Evolutionary conservation across 2,888 invertebrate species (phyloP), one percentile per base, ranked within the genome.

Genomic region (Tryphoninae sp.): DNA sequence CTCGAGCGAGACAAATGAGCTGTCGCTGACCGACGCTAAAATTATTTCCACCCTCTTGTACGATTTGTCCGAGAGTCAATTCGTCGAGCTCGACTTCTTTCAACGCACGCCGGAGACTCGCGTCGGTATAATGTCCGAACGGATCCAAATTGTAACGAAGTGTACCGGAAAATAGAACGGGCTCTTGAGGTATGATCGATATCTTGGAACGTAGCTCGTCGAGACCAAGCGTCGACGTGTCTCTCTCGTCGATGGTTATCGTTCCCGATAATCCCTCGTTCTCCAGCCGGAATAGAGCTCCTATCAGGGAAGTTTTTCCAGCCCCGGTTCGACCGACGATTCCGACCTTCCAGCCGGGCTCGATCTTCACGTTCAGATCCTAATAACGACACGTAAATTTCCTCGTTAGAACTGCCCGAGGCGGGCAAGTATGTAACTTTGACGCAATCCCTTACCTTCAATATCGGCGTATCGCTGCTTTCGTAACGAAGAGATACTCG

Each of bases 271-370:
- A 93, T 67, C 94, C 93, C 0, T 90, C 89, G 83, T 95, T 95
- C 7, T 96, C 95, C 83, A 99, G 90, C 79, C 98, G 96, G 91
- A 97, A 98, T 23, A 98, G 92, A 1, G 96, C 96, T 0, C 96
- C 94, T 86, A 96, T 95, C 64, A 96, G 92, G 0, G 96, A 96
- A 0, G 96, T 95, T 90, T 96, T 96, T n/a, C 97, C 97, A 0
- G 97, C 97, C 0, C 97, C 97, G 0, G 97, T 97, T 86, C 97
- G 92, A 0, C 97, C 97, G 2, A 96, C 96, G 8, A 97, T 95
- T 2, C 97, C 97, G 26, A 96, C 93, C 94, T 96, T 96, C 94
- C 96, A 95, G 26, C 95, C 95, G 59, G 95, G 94, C 88, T 96
- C 93, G 80, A 97, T 95, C 1, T 92, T 92, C 69, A 96, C 91